A percentile compares a stretch with the other conserved stretches of the same genome.
phyloP scores from a whole-genome alignment of 2,888 invertebrate species.

The Nycteola revayana region DNA sequence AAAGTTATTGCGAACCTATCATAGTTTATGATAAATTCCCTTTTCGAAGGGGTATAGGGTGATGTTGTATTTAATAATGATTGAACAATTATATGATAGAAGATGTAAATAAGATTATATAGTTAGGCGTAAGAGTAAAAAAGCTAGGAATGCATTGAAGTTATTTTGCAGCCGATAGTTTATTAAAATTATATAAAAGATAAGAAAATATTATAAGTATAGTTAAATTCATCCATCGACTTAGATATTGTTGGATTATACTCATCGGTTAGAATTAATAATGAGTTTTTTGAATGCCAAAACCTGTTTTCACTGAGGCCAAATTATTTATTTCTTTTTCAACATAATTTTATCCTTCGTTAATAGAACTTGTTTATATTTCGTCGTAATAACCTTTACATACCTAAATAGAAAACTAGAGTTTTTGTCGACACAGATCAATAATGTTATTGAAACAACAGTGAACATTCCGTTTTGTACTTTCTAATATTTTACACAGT shows the following conservation, averaged over 20 bases:
- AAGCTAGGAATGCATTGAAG: constrained; percentile 72
- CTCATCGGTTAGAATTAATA: constrained; percentile 57
- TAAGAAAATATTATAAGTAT: constrained; percentile 53
- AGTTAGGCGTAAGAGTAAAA: constrained; percentile 66
- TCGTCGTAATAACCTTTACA: too few species aligned
- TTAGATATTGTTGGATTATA: constrained; percentile 62
- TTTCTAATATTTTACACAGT: constrained; percentile 27
- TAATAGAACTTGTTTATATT: constrained; percentile 5
- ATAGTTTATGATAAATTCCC: constrained; percentile 23
- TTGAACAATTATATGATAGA: constrained; percentile 71
- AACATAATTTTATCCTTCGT: constrained; percentile 14
- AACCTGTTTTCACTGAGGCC: constrained; percentile 58
- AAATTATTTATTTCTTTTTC: constrained; percentile 51
- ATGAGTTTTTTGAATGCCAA: constrained; percentile 63
- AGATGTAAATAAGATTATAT: constrained; percentile 77
- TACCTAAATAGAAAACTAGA: neutral
- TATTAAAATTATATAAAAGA: constrained; percentile 54
- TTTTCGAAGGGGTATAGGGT: constrained; percentile 37
- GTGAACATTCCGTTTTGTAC: constrained; percentile 48
- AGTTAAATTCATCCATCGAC: constrained; percentile 54
- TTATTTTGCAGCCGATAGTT: constrained; percentile 74
- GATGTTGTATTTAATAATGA: constrained; percentile 51
- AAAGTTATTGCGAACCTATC: constrained; percentile 30
- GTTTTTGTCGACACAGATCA: constrained; percentile 7
- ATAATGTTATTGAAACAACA: constrained; percentile 22